Evolutionary conservation across 2,113 vertebrate species (phyloP), one percentile per base, ranked within the genome.

Genomic region (Natator depressus): DNA sequence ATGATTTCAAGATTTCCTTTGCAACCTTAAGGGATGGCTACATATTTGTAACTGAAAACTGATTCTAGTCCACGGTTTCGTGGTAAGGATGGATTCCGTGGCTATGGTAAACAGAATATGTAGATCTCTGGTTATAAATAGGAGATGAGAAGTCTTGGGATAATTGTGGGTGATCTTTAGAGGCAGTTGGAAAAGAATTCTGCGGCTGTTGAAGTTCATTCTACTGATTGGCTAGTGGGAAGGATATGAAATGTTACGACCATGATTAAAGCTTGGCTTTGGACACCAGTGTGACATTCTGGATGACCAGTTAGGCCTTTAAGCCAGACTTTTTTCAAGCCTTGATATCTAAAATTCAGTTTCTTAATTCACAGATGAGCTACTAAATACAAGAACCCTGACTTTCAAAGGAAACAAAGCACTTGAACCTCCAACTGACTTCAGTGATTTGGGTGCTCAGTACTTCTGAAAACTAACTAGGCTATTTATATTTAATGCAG

Each of bases 151-250:
- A 94, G 88, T 91, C 90, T 97, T 96, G 93, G 91, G 91, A 93
- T 91, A 94, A 95, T 92, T 51, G 47, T 94, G 94, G 95, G 80
- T 96, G 96, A 97, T 95, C 95, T 97, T 95, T 97, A 90, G 93
- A 94, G 93, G 89, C 93, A 94, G 93, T 96, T 90, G 91, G 90
- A 91, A 80, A 42, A 83, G 88, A 94, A 82, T 96, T 54, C 89
- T 94, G 65, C 87, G 91, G 55, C 82, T 91, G 90, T 80, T 95
- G 76, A 93, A 90, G 54, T 94, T 92, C 1, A 78, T 95, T 96
- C 93, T 90, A 72, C 90, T 97, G 24, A 76, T 76, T 76, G 38
- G 24, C 22, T 76, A 76, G 24, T 46, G 24, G 42, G 79, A 91
- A 93, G 86, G 88, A 91, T 3, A 10, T 82, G 49, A 22, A 0